Evolutionary conservation across 2,888 invertebrate species (phyloP).

Genomic region (Lumbricus terrestris): DNA sequence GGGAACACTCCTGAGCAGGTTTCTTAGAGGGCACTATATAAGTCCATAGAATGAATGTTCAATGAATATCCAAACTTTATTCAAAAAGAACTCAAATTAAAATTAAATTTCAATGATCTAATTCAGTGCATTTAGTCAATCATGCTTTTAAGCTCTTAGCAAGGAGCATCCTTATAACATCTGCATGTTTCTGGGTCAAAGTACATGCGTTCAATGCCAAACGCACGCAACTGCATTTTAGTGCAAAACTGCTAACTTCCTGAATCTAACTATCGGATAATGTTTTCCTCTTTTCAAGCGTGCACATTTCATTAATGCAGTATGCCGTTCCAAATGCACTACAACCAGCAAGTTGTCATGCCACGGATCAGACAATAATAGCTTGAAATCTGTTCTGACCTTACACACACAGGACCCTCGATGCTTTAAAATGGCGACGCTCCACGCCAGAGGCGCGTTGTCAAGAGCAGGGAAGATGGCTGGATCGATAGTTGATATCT

Average conservation of each 20-base stretch:
- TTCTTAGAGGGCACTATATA: too few relatives aligned
- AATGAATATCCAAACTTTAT: too few relatives aligned
- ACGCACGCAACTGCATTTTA: neutral
- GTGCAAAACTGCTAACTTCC: neutral
- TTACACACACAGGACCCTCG: neutral
- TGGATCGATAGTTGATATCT: neutral
- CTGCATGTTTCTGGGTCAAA: neutral
- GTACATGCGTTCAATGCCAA: neutral
- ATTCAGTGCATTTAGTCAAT: neutral
- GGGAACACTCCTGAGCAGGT: too few relatives aligned
- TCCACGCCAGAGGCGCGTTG: slow-evolving; percentile 24
- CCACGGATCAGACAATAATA: neutral
- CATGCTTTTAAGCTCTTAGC: neutral
- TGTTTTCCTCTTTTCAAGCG: neutral
- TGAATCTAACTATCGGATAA: neutral
- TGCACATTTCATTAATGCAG: neutral
- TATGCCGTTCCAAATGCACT: neutral
- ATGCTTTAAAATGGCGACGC: slow-evolving; percentile 21
- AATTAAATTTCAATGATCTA: neutral
- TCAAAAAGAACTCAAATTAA: neutral
- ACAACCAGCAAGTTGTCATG: neutral
- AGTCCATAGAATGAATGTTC: too few relatives aligned
- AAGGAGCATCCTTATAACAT: neutral
- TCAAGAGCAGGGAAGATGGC: slow-evolving; percentile 13
- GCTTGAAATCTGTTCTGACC: slow-evolving; percentile 8